A percentile compares a stretch with the other conserved stretches of the same genome.
phyloP scores from a whole-genome alignment of 1,140 invertebrate genomes.

The Penaeus japonicus region DNA sequence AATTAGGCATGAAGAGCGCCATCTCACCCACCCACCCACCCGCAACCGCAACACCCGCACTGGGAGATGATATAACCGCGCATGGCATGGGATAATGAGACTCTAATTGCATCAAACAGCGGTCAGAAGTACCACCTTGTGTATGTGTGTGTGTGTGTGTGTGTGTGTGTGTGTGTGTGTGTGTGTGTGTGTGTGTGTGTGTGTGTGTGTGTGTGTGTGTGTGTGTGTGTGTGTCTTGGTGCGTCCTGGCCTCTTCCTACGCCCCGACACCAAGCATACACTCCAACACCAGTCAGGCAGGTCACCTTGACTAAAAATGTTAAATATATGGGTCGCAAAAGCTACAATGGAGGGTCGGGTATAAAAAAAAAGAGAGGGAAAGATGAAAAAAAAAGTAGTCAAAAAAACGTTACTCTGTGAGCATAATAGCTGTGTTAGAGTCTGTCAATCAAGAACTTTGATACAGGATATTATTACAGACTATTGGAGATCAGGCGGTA shows the following conservation, averaged over 20 bases:
- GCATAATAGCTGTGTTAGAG: not conserved
- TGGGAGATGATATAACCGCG: too few relatives aligned
- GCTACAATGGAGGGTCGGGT: too few relatives aligned
- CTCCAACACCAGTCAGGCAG: not conserved
- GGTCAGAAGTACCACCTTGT: not conserved
- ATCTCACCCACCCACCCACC: too few relatives aligned
- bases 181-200: not conserved
- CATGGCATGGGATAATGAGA: not conserved
- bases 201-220: not conserved
- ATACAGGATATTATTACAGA: slow-evolving; percentile 19
- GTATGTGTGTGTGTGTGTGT: not conserved
- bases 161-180: slow-evolving; percentile 4
- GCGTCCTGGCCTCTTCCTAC: not conserved
- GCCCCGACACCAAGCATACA: not conserved
- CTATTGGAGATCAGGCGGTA: not conserved
- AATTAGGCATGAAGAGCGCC: too few relatives aligned
- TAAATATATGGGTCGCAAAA: slow-evolving; percentile 17
- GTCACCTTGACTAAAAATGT: slow-evolving; percentile 42
- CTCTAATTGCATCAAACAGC: not conserved
- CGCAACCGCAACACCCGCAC: too few relatives aligned
- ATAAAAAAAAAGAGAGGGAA: too few relatives aligned
- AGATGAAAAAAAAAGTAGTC: not conserved
- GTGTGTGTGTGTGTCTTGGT: not conserved
- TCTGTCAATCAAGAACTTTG: slow-evolving; percentile 26
- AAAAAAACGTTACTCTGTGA: not conserved